phyloP scores from a whole-genome alignment of 2,113 vertebrate genomes.

The Psilopogon haemacephalus region DNA sequence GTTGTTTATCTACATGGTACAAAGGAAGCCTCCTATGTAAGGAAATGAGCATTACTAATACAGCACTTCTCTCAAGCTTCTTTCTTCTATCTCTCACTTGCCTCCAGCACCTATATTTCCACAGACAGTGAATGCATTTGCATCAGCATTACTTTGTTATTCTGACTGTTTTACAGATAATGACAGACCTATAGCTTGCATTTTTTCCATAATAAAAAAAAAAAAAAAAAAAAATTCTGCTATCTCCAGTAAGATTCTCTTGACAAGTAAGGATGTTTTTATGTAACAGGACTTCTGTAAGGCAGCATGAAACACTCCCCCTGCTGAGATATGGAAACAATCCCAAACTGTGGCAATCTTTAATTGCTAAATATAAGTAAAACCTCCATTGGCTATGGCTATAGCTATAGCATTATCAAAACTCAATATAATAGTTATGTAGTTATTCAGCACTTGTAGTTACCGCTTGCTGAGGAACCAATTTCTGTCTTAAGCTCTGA shows the following conservation, averaged over 20 bases:
- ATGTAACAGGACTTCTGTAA: neutral
- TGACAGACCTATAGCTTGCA: neutral
- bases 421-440: conserved; percentile 23
- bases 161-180: neutral
- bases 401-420: conserved; percentile 27
- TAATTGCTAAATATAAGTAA: conserved; percentile 49
- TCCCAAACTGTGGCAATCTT: conserved; percentile 6
- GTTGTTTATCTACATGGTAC: neutral
- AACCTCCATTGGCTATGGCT: neutral
- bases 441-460: conserved; percentile 42
- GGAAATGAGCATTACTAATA: neutral
- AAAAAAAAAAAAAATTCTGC: neutral
- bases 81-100: neutral
- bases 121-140: neutral
- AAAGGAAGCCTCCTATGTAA: neutral
- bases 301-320: neutral
- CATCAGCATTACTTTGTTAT: neutral
- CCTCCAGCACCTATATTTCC: neutral
- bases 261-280: neutral
- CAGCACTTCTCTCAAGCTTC: neutral
- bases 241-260: neutral
- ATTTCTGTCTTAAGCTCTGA: conserved; percentile 55
- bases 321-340: conserved; percentile 9
- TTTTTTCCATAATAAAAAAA: neutral
- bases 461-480: conserved; percentile 56